These are phyloP conservation scores for Mus caroli DNA, from an alignment of 2,797 vertebrate genomes.

Conservation along the genomic window DNA sequence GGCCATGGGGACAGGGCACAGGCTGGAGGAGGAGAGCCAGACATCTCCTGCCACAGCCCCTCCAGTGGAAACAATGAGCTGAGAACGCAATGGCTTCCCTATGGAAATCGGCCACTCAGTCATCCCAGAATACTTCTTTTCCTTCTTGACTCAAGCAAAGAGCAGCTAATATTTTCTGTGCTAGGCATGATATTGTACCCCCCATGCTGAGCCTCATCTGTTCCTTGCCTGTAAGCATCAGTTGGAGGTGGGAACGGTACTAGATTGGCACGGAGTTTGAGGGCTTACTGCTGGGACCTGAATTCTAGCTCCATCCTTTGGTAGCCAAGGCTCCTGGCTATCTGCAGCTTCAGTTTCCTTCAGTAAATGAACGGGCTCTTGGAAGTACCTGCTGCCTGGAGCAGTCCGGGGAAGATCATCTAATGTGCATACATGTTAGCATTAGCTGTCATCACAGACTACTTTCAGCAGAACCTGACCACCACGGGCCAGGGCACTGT, in stretches of 20 bases:
- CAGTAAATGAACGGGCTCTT: neutral
- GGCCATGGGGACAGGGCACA: neutral
- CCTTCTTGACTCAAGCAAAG: neutral
- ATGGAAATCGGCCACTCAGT: neutral
- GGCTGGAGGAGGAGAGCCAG: neutral
- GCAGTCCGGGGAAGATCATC: neutral
- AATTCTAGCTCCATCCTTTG: neutral
- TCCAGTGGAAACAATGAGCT: neutral
- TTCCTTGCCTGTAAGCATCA: too few species aligned
- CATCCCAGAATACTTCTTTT: neutral
- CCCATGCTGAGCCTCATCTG: accelerated
- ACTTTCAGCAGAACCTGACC: neutral
- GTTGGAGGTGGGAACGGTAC: neutral
- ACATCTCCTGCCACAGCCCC: neutral
- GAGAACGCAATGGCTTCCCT: neutral
- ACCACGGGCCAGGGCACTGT: accelerated
- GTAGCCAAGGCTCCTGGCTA: neutral
- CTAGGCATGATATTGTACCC: neutral
- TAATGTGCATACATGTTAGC: neutral
- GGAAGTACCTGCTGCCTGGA: accelerated
- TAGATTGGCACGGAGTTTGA: accelerated
- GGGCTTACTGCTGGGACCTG: neutral
- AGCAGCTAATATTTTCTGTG: neutral
- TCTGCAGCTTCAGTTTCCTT: neutral
- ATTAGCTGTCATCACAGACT: accelerated